phyloP scores from a whole-genome alignment of 2,888 invertebrate genomes.

The Hipparchia semele region DNA sequence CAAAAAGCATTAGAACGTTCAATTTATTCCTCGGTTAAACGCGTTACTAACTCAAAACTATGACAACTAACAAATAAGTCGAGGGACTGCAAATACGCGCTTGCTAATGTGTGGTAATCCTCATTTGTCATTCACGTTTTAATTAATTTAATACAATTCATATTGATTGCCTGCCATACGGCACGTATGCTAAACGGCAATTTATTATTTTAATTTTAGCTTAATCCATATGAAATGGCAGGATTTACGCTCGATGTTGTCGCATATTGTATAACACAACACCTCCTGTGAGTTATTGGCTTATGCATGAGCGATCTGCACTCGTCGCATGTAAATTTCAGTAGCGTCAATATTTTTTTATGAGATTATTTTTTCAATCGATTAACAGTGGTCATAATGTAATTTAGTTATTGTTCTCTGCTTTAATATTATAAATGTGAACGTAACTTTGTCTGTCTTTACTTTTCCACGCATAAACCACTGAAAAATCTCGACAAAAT shows the following conservation, averaged over 20 bases:
- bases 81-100: background rate
- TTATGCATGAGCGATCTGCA: slow-evolving; percentile 30
- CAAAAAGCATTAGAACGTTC: no score
- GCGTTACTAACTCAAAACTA: background rate
- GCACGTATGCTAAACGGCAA: slow-evolving; percentile 15
- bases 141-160: slow-evolving; percentile 11
- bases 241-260: slow-evolving; percentile 13
- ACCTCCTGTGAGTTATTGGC: slow-evolving; percentile 28
- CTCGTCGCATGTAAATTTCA: slow-evolving; percentile 6
- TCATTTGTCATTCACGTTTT: slow-evolving; percentile 16
- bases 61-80: background rate
- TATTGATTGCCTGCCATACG: slow-evolving; percentile 6
- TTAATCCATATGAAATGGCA: slow-evolving; percentile 18
- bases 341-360: background rate
- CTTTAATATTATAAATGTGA: background rate
- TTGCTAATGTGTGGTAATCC: slow-evolving; percentile 8
- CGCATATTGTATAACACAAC: slow-evolving; percentile 16
- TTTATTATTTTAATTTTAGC: slow-evolving; percentile 24
- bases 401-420: no score
- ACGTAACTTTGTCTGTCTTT: no score
- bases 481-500: no score
- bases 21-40: no score
- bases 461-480: no score
- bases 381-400: no score
- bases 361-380: background rate